Percentiles rank a stretch among this genome's conserved stretches.
Conservation (phyloP, 2,797 vertebrate species). For the Esox masquinongy region DNA sequence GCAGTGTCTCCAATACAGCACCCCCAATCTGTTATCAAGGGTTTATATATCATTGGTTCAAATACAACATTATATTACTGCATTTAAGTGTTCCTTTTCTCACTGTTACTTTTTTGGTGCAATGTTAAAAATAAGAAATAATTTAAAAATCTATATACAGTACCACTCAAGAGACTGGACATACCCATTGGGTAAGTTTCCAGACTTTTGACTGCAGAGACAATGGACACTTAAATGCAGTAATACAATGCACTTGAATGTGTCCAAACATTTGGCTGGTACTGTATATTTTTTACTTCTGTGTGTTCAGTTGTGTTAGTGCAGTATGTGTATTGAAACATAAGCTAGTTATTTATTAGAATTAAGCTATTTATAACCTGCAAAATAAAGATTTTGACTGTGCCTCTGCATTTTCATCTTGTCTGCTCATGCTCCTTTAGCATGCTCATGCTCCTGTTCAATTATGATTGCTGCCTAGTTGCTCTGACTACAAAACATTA, state of each 20-base stretch:
- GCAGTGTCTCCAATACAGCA: too few species aligned
- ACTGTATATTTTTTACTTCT: too few species aligned
- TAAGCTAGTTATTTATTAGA: not conserved
- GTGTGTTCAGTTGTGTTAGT: not conserved
- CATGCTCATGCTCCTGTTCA: not conserved
- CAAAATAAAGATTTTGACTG: not conserved
- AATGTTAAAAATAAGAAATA: not conserved
- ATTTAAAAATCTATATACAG: too few species aligned
- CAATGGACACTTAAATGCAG: too few species aligned
- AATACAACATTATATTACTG: not conserved
- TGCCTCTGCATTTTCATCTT: not conserved
- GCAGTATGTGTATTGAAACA: not conserved
- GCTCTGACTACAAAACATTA: not conserved
- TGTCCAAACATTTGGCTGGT: too few species aligned
- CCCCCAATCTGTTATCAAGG: too few species aligned
- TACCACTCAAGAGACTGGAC: too few species aligned
- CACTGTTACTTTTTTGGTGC: not conserved
- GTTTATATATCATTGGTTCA: too few species aligned
- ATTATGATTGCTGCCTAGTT: not conserved
- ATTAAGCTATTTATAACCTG: conserved; percentile 2
- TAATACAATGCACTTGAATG: too few species aligned
- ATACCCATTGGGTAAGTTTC: too few species aligned
- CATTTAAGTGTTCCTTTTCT: not conserved
- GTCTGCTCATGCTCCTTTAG: not conserved
- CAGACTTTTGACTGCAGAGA: too few species aligned